Conservation (phyloP, 1,140 invertebrate genomes). For the Philaenus spumarius region DNA sequence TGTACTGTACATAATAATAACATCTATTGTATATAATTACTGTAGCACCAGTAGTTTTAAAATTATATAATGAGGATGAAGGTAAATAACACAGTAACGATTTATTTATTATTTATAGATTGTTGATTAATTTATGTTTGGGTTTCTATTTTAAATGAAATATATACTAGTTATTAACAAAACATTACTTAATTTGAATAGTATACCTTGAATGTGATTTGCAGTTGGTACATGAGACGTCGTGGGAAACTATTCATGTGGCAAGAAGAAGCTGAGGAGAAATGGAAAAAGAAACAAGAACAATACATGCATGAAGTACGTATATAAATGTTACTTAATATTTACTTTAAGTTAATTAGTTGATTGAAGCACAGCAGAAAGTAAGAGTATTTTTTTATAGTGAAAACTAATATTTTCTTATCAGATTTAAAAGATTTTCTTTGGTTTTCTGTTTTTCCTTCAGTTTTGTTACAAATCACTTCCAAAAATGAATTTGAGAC, state of each 20-base stretch:
- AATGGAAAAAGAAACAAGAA: conserved; percentile 11
- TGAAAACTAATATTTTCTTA: no score
- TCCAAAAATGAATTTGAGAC: no score
- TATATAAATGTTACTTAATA: no score
- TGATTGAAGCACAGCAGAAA: no score
- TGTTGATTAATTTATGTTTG: not conserved
- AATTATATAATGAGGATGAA: not conserved
- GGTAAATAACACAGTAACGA: not conserved
- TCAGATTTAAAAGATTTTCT: no score
- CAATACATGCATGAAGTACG: conserved; percentile 11
- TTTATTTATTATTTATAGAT: not conserved
- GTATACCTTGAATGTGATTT: not conserved
- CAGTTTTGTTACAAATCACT: no score
- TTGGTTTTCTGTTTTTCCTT: no score
- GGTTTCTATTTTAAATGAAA: not conserved
- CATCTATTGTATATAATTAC: no score
- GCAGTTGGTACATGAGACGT: conserved; percentile 17
- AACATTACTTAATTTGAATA: not conserved
- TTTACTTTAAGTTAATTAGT: no score
- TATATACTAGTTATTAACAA: not conserved
- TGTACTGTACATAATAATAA: no score
- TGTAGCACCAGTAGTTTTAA: no score
- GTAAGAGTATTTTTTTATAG: no score
- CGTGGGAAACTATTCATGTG: conserved; percentile 7
- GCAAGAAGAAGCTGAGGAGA: conserved; percentile 1